Evolutionary conservation across 1,140 invertebrate species (phyloP), one percentile per base, ranked within the genome.

Genomic region (Cecropterus lyciades): DNA sequence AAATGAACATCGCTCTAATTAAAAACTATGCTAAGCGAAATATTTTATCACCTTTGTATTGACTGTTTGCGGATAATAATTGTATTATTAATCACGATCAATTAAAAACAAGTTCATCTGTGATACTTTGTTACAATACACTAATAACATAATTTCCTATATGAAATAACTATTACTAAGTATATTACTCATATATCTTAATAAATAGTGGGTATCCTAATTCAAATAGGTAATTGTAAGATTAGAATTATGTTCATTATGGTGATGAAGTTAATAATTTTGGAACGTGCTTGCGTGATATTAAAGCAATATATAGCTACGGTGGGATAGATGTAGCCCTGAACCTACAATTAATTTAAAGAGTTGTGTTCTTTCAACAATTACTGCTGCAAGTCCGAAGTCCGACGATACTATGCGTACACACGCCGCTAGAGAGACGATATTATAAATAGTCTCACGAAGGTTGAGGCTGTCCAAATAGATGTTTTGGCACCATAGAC

Each of bases 281-380:
- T 14, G 16, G 11, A n/a, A 13, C 16, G 16, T 52, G 1, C 27
- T 63, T 52, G 46, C 33, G 11, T 51, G 14, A 13, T 60, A 3
- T 27, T 49, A 49, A 15, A 8, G 15, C 9, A 30, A 30, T n/a
- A 20, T 49, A 17, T 49, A 20, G 20, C 46, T 43, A 43, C 13
- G 27, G 0, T 30, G 0, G 10, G 11, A 37, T 10, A 14, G 11
- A 20, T 27, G 20, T 49, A 49, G 46, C 46, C 46, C 46, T 40
- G 30, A 62, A 49, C 30, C 30, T 62, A 62, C 30, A 51, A 51
- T 62, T 46, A 62, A 15, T 62, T 49, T 62, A 62, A 62, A 62
- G 15, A 48, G 57, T 48, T 48, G 45, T 37, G 30, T 49, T 62
- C 45, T 62, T 60, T 48, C 15, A 48, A 49, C 16, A 49, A 62